Evolutionary conservation across 2,113 vertebrate species (phyloP), one percentile per base, ranked within the genome.

Genomic region (Monopterus albus): DNA sequence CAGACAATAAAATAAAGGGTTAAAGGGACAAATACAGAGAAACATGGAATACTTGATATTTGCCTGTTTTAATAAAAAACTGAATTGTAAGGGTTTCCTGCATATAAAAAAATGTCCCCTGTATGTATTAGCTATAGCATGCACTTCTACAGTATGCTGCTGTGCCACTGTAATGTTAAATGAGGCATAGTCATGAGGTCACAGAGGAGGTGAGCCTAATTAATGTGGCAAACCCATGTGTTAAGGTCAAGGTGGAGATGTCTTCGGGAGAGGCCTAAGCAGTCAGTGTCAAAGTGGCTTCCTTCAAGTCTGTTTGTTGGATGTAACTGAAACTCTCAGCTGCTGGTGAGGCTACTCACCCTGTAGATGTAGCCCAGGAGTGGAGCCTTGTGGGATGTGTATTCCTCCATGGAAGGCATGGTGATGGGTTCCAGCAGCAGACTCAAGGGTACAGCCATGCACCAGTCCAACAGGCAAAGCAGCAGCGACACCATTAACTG

Each of bases 401-500:
- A 93, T 40, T 96, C 95, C 31, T 97, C 97, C 84, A 94, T 81
- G 31, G 90, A 88, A 1, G 88, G 92, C 17, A 93, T 94, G 82
- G 94, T 94, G 76, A 95, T 93, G 0, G 97, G 95, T 76, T 97
- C 96, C 83, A 99, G 91, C n/a, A 99, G 91, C 73, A 93, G 86
- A 53, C 87, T 95, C 84, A 98, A 59, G 0, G 98, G 97, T 55
- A 98, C 87, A 0, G 95, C 94, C 96, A 99, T 98, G 86, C 97
- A 99, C 98, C 98, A 99, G 81, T 99, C 97, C 95, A 99, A 86
- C 72, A 98, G 86, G 79, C 98, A 99, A 43, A 98, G 95, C 25
- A 98, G 92, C 82, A 99, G 86, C 0, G 98, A 98, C 65, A 99
- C 96, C 81, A 99, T 95, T 76, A 99, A 94, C 98, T 99, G 82